A percentile compares a stretch with the other conserved stretches of the same genome.
Conservation (phyloP, 1,140 invertebrate genomes). For the Leptoteleia sp. region DNA sequence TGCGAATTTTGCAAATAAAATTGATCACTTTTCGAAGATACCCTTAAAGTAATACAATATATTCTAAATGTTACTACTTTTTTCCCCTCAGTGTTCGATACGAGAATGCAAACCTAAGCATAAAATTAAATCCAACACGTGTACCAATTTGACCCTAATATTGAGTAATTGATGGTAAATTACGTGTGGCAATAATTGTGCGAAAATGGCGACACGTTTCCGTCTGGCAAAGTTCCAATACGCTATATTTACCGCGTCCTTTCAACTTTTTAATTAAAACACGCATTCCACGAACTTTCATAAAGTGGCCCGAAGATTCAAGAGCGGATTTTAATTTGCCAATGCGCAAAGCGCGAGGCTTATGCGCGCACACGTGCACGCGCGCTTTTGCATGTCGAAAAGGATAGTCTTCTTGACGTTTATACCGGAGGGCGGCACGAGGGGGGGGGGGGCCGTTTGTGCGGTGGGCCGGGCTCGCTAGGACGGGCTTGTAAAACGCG, state of each 20-base stretch:
- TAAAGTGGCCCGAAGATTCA: slow-evolving; percentile 26
- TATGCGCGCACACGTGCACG: slow-evolving; percentile 46
- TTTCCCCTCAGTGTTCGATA: too few species aligned
- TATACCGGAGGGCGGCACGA: slow-evolving; percentile 19
- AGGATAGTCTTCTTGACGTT: slow-evolving; percentile 49
- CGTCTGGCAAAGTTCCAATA: slow-evolving; percentile 6
- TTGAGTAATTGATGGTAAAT: background rate
- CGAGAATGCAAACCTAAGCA: too few species aligned
- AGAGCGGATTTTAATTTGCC: slow-evolving; percentile 40
- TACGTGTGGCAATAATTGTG: slow-evolving; percentile 1
- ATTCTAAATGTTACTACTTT: too few species aligned
- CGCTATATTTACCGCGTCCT: slow-evolving; percentile 4
- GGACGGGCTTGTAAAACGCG: slow-evolving; percentile 49
- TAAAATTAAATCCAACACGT: too few species aligned
- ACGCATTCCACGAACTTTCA: slow-evolving; percentile 22
- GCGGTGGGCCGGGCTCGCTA: slow-evolving; percentile 26
- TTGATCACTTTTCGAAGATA: too few species aligned
- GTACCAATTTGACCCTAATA: background rate
- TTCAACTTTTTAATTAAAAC: slow-evolving; percentile 41
- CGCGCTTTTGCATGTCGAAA: slow-evolving; percentile 41
- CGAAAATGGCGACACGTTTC: slow-evolving; percentile 2
- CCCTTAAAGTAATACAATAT: too few species aligned
- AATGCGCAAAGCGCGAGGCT: slow-evolving; percentile 16
- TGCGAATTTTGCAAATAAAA: too few species aligned
- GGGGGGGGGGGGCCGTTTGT: slow-evolving; percentile 33